Conservation (phyloP, 2,888 invertebrate species). For the Philereme vetulata region DNA sequence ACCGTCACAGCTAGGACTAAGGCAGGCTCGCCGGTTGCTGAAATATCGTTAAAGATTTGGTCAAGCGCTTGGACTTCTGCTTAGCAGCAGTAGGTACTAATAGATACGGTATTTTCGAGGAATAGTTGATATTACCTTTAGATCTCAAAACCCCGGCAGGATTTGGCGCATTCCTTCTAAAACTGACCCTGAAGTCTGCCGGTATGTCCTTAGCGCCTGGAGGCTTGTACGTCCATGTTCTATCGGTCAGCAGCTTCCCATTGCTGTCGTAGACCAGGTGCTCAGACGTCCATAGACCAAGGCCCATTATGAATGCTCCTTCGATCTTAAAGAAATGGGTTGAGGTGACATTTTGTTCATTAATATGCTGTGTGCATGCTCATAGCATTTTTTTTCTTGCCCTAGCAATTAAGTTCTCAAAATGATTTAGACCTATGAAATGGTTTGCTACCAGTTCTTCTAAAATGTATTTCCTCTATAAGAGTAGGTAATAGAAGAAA, state of each 20-base stretch:
- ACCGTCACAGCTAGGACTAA: slow-evolving; percentile 72
- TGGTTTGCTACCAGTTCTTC: too few relatives aligned
- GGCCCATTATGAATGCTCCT: slow-evolving; percentile 89
- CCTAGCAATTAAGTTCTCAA: too few relatives aligned
- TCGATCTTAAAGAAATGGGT: slow-evolving; percentile 72
- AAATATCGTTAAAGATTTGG: slow-evolving; percentile 20
- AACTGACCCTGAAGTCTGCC: slow-evolving; percentile 85
- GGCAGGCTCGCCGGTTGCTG: slow-evolving; percentile 84
- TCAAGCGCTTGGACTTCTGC: too few relatives aligned
- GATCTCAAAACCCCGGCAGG: slow-evolving; percentile 86
- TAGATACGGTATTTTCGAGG: too few relatives aligned
- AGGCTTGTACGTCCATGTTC: slow-evolving; percentile 90
- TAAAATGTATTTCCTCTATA: too few relatives aligned
- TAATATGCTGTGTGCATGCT: too few relatives aligned
- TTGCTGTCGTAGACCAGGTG: slow-evolving; percentile 83
- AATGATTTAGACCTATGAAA: too few relatives aligned
- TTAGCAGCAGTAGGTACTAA: too few relatives aligned
- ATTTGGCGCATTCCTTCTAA: slow-evolving; percentile 85
- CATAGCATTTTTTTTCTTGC: too few relatives aligned
- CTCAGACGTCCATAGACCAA: slow-evolving; percentile 89
- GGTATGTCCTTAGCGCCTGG: slow-evolving; percentile 89
- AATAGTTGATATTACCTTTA: slow-evolving; percentile 78
- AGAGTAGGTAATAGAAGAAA: too few relatives aligned
- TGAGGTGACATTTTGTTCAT: neutral
- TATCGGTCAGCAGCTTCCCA: slow-evolving; percentile 86